Base-by-base conservation (phyloP, 92 coral and sea anemone genomes). In the Muricea muricata region DNA sequence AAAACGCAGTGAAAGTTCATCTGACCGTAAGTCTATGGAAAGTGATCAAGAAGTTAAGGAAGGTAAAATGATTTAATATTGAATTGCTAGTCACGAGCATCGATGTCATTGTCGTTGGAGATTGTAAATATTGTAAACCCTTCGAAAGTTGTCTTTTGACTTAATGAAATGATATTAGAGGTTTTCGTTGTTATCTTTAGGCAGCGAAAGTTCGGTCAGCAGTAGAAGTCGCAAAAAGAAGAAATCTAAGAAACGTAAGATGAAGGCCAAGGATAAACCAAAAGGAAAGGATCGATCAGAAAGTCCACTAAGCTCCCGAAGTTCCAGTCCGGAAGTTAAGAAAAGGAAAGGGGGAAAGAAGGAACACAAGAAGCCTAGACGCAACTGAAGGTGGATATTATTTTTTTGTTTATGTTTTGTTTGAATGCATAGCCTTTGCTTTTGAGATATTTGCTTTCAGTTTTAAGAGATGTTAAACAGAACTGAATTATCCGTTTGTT, bases 341-440 rank as follows among this genome's bases (percentile, higher is more conserved):
- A 45, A 39, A 21, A 45, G 80, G 72, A 88, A 86, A 77, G 87
- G 83, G 91, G 92, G 87, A 80, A 90, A 87, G 86, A 78, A 93
- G 79, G 85, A 92, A 67, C 88, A 90, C 73, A 85, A 75, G 66
- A 75, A 73, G 84, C 77, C 89, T 4, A 58, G 84, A 52, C 74
- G 67, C 45, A 79, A 37, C 73, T 87, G 93, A 89, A 94, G 98
- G 98, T 94, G 97, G 97, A 91, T 93, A 86, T 67, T 23, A 52
- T 86, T 86, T 60, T 41, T 61, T 78, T 70, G 50, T 80, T 77
- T 79, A 57, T 72, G 39, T 17, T 23, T 23, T 46, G 56, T 76
- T 57, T 26, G 17, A n/a, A n/a, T n/a, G n/a, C n/a, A n/a, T n/a
- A n/a, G n/a, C n/a, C n/a, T n/a, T n/a, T n/a, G n/a, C n/a, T n/a